Percentiles rank a stretch among this genome's conserved stretches.
Conservation (phyloP, 1,140 invertebrate genomes). For the Drosophila obscura region DNA sequence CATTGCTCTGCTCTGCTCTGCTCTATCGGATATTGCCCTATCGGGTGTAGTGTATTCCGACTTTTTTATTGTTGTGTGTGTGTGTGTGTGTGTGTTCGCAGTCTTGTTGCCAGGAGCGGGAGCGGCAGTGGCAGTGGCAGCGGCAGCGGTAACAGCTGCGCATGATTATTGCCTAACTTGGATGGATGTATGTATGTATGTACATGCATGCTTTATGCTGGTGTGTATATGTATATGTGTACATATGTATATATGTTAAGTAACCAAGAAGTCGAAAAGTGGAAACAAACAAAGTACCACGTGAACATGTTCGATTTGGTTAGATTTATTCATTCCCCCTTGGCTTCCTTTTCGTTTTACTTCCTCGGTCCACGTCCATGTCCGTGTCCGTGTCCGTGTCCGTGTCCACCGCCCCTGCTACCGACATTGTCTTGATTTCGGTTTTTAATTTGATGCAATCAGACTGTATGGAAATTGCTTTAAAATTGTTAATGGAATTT, state of each 20-base stretch:
- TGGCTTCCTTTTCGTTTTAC: slow-evolving; percentile 14
- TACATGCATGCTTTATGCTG: not conserved
- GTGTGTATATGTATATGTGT: not conserved
- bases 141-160: slow-evolving; percentile 43
- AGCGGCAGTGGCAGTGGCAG: not conserved
- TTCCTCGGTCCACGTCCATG: not conserved
- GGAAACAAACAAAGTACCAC: slow-evolving; percentile 11
- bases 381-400: too few species aligned
- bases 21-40: too few species aligned
- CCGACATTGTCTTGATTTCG: slow-evolving; percentile 45
- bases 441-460: slow-evolving; percentile 65
- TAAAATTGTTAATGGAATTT: slow-evolving; percentile 66
- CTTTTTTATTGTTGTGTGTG: slow-evolving; percentile 4
- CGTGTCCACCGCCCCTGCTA: not conserved
- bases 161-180: slow-evolving; percentile 44
- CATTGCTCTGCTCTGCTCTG: too few species aligned
- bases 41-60: too few species aligned
- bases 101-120: too few species aligned
- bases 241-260: slow-evolving; percentile 4
- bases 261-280: slow-evolving; percentile 21
- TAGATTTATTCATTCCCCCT: slow-evolving; percentile 10
- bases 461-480: slow-evolving; percentile 67
- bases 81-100: slow-evolving; percentile 1
- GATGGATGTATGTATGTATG: not conserved
- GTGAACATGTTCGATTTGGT: slow-evolving; percentile 24